Percentiles rank a stretch among this genome's conserved stretches.
Evolutionary conservation across 2,797 vertebrate genomes (phyloP).

Genomic region (Limosa lapponica): DNA sequence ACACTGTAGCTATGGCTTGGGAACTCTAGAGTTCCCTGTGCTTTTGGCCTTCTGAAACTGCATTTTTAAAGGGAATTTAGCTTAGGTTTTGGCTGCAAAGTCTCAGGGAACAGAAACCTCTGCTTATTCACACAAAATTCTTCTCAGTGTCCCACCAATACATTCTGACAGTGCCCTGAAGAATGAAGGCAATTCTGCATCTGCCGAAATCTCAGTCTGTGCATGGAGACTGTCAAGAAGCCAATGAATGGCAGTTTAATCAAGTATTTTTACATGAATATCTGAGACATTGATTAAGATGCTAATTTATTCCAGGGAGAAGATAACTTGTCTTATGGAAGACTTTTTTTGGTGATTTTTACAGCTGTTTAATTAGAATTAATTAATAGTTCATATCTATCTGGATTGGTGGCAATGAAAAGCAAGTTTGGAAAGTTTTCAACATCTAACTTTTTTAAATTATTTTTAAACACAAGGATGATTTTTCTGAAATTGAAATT

Average conservation of each 20-base stretch:
- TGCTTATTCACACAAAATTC: background rate
- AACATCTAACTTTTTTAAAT: background rate
- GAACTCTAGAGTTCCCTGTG: background rate
- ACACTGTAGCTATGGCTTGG: background rate
- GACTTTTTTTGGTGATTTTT: background rate
- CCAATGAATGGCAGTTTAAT: background rate
- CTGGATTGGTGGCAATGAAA: background rate
- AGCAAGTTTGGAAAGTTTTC: background rate
- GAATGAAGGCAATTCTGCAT: background rate
- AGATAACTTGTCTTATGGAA: background rate
- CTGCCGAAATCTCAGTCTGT: background rate
- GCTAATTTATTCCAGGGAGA: background rate
- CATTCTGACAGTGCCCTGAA: background rate
- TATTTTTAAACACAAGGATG: background rate
- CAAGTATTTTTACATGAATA: background rate
- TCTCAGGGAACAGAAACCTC: background rate
- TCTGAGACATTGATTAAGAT: background rate
- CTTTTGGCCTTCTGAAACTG: background rate
- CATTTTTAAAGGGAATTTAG: background rate
- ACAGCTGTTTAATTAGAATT: background rate
- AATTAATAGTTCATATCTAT: background rate
- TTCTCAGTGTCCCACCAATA: background rate
- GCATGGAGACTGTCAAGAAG: background rate
- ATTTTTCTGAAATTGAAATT: background rate
- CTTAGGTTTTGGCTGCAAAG: background rate